These are phyloP conservation scores for Nesidiocoris tenuis DNA, from an alignment of 2,888 invertebrate species.

Conservation along the genomic window DNA sequence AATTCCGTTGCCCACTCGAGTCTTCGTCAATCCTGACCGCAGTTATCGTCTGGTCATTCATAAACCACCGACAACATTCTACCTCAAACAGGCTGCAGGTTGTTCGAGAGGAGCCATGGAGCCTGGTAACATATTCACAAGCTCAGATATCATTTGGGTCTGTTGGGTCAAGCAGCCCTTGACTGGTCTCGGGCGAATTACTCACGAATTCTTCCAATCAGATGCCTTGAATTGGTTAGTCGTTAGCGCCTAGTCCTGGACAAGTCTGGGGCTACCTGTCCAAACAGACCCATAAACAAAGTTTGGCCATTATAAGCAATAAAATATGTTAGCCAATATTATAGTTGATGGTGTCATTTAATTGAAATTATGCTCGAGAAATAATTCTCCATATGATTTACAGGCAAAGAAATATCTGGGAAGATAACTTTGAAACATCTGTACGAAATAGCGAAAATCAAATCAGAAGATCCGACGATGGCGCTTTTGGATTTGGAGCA, in stretches of 20 bases:
- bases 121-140: constrained; percentile 60
- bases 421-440: constrained; percentile 91
- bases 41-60: constrained; percentile 77
- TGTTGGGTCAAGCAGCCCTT: too few species aligned
- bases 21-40: constrained; percentile 82
- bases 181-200: too few species aligned
- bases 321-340: too few species aligned
- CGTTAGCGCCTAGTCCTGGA: too few species aligned
- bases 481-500: constrained; percentile 65
- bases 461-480: constrained; percentile 78
- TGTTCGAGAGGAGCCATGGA: constrained; percentile 76
- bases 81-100: constrained; percentile 93
- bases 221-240: too few species aligned
- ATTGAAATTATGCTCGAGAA: too few species aligned
- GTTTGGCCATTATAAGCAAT: too few species aligned
- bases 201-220: too few species aligned
- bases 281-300: too few species aligned
- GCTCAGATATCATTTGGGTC: constrained; percentile 72
- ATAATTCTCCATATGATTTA: too few species aligned
- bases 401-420: constrained; percentile 77
- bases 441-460: constrained; percentile 97
- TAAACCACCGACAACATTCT: constrained; percentile 84
- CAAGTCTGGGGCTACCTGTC: too few species aligned
- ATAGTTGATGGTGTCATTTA: too few species aligned
- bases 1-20: constrained; percentile 80